Conservation (phyloP, 2,888 invertebrate genomes). For the Agrilus mali region DNA sequence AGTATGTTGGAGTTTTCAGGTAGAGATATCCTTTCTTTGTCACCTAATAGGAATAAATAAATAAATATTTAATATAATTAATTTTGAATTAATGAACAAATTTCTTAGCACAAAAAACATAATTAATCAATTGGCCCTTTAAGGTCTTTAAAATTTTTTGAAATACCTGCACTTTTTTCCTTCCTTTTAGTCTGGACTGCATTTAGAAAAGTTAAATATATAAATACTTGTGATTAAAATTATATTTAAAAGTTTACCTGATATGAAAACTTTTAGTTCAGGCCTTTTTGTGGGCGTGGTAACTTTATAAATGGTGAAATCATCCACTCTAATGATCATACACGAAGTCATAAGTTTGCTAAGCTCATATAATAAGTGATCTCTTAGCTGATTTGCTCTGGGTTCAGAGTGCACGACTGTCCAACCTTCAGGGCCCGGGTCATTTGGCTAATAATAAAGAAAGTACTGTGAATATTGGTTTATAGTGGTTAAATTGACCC, state of each 20-base stretch:
- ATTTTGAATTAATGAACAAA: too few relatives aligned
- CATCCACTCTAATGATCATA: constrained; percentile 77
- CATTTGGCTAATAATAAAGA: too few relatives aligned
- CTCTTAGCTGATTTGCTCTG: constrained; percentile 42
- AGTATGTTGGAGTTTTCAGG: constrained; percentile 84
- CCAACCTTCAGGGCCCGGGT: too few relatives aligned
- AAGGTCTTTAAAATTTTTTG: constrained; percentile 5
- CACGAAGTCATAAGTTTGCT: constrained; percentile 87
- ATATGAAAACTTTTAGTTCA: constrained; percentile 66
- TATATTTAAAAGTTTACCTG: constrained; percentile 38
- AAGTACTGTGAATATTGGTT: too few relatives aligned
- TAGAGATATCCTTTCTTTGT: constrained; percentile 64
- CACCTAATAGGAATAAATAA: constrained; percentile 38
- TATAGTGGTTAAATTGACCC: too few relatives aligned
- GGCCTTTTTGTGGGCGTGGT: constrained; percentile 63
- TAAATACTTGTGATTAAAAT: background rate
- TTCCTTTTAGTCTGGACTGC: constrained; percentile 45
- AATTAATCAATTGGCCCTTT: background rate
- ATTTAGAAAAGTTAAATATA: constrained; percentile 17
- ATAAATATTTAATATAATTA: too few relatives aligned
- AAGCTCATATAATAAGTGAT: constrained; percentile 57
- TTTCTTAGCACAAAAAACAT: too few relatives aligned
- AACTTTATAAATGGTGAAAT: constrained; percentile 79
- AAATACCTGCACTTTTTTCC: constrained; percentile 33
- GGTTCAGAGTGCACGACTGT: too few relatives aligned